Percentiles rank a stretch among this genome's conserved stretches.
These are phyloP conservation scores for Deilephila porcellus DNA, from an alignment of 2,888 invertebrate species.

Conservation along the genomic window DNA sequence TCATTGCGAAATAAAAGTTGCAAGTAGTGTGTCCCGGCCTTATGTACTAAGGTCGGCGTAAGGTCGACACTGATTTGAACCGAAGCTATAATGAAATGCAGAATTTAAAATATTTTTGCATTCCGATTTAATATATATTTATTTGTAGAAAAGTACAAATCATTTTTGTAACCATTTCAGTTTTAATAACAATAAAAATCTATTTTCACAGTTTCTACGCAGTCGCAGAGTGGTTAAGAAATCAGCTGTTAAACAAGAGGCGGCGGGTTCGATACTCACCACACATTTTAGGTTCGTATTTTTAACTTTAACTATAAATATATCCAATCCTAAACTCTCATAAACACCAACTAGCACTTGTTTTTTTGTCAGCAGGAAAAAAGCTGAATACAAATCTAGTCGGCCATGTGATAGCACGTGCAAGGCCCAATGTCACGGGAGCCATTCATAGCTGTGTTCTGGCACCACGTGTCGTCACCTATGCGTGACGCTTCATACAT, in stretches of 20 bases:
- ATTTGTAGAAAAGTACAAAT: too few species aligned
- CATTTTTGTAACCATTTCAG: too few species aligned
- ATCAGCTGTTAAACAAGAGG: too few species aligned
- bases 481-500: constrained; percentile 51
- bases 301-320: not conserved
- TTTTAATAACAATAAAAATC: too few species aligned
- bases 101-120: constrained; percentile 25
- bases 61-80: constrained; percentile 57
- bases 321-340: not conserved
- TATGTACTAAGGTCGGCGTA: constrained; percentile 59
- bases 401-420: constrained; percentile 43
- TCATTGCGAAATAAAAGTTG: constrained; percentile 23
- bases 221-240: too few species aligned
- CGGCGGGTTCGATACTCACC: too few species aligned
- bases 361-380: constrained; percentile 6
- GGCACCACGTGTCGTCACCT: constrained; percentile 49
- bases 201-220: too few species aligned
- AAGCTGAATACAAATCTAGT: not conserved
- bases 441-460: constrained; percentile 54
- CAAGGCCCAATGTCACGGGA: constrained; percentile 64
- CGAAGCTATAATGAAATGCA: constrained; percentile 31
- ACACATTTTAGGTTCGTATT: too few species aligned
- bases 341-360: not conserved
- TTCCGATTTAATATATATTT: too few species aligned
- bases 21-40: constrained; percentile 49